Percentiles rank a stretch among this genome's conserved stretches.
Evolutionary conservation across 2,797 vertebrate species (phyloP).

Genomic region (Anisognathus igniventris): DNA sequence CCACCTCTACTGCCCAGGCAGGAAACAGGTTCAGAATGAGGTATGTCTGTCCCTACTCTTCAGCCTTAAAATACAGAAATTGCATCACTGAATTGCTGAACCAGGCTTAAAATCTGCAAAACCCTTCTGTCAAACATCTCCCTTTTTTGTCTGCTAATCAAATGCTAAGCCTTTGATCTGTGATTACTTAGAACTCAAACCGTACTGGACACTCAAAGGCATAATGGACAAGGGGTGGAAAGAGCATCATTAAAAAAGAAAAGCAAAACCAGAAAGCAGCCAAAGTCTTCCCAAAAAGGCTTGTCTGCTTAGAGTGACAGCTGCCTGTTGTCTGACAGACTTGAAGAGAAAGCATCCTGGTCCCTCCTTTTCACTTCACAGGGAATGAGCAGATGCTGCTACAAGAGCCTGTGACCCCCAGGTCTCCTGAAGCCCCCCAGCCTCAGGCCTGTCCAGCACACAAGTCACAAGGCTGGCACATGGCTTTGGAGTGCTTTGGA

Average conservation of each 20-base stretch:
- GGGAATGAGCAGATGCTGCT: background rate
- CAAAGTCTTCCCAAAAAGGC: background rate
- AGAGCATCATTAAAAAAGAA: background rate
- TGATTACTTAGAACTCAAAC: background rate
- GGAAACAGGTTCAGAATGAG: background rate
- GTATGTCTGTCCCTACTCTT: background rate
- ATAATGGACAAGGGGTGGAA: background rate
- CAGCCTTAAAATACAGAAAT: background rate
- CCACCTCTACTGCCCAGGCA: background rate
- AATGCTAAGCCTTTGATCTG: background rate
- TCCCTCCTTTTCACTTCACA: background rate
- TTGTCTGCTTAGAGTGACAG: background rate
- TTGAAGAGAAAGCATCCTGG: background rate
- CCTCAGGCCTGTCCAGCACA: background rate
- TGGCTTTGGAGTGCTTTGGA: background rate
- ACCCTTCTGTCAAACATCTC: background rate
- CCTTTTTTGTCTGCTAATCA: background rate
- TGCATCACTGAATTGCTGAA: background rate
- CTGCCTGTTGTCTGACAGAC: background rate
- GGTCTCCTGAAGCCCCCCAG: background rate
- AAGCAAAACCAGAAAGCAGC: background rate
- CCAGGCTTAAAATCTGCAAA: background rate
- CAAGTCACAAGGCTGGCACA: fast-evolving
- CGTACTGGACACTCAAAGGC: background rate
- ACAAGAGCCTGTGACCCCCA: background rate